A percentile compares a stretch with the other conserved stretches of the same genome.
Evolutionary conservation across 1,140 invertebrate species (phyloP).

Genomic region (Drosophila asahinai): DNA sequence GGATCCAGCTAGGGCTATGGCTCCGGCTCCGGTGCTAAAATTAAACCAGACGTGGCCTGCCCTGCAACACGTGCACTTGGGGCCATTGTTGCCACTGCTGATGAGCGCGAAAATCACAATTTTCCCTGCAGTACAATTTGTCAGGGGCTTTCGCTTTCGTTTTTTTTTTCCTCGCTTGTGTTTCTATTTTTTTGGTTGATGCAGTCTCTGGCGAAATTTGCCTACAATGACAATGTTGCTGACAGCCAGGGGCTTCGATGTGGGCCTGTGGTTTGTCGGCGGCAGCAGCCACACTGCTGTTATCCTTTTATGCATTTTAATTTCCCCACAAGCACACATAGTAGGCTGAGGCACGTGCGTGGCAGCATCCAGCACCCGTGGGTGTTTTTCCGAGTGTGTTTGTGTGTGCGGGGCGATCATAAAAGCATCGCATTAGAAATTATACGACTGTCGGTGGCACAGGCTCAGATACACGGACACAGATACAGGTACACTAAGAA

Average conservation of each 20-base stretch:
- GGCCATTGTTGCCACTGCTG: slow-evolving; percentile 43
- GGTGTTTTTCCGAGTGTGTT: slow-evolving; percentile 65
- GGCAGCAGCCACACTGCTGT: slow-evolving; percentile 63
- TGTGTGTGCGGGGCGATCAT: slow-evolving; percentile 67
- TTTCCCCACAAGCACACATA: slow-evolving; percentile 57
- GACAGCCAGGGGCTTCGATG: slow-evolving; percentile 49
- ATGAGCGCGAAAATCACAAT: slow-evolving; percentile 81
- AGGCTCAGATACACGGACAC: slow-evolving; percentile 14
- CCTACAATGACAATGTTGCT: slow-evolving; percentile 59
- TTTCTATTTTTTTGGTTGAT: slow-evolving; percentile 34
- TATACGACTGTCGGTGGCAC: slow-evolving; percentile 71
- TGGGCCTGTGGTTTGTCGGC: slow-evolving; percentile 58
- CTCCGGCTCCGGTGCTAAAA: slow-evolving; percentile 67
- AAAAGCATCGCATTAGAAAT: slow-evolving; percentile 82
- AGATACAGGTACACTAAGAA: not conserved
- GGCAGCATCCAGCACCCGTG: slow-evolving; percentile 68
- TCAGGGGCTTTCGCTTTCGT: slow-evolving; percentile 39
- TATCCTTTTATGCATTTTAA: slow-evolving; percentile 84
- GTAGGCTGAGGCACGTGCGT: slow-evolving; percentile 60
- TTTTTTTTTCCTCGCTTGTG: slow-evolving; percentile 15
- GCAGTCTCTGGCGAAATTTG: slow-evolving; percentile 72
- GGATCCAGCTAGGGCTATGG: slow-evolving; percentile 2
- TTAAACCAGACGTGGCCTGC: slow-evolving; percentile 77
- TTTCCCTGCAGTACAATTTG: slow-evolving; percentile 81
- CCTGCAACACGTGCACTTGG: slow-evolving; percentile 71